phyloP scores from a whole-genome alignment of 2,888 invertebrate genomes.

The Silvanus unidentatus region DNA sequence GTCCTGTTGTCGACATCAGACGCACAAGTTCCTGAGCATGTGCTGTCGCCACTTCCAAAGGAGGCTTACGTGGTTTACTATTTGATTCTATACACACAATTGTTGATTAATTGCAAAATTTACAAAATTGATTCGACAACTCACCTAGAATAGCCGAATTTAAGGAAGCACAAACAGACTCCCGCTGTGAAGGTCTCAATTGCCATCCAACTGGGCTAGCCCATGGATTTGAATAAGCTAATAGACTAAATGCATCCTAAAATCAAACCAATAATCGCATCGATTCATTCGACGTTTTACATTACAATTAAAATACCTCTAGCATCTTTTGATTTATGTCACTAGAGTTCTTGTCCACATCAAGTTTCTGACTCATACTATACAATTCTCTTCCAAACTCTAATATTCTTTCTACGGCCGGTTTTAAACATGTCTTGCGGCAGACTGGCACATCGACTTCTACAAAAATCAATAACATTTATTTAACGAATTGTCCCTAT shows the following conservation, averaged over 20 bases:
- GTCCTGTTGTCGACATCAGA: constrained; percentile 81
- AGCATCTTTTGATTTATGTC: constrained; percentile 86
- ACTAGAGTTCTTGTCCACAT: constrained; percentile 75
- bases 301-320: constrained; percentile 57
- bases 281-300: constrained; percentile 1
- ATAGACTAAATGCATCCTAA: constrained; percentile 93
- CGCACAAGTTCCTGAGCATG: constrained; percentile 86
- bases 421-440: constrained; percentile 53
- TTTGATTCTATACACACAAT: constrained; percentile 67
- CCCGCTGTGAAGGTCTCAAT: constrained; percentile 88
- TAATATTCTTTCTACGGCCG: constrained; percentile 87
- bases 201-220: constrained; percentile 95
- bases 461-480: constrained; percentile 30
- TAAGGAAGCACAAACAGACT: constrained; percentile 90
- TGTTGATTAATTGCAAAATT: not conserved
- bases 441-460: constrained; percentile 48
- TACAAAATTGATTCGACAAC: constrained; percentile 21
- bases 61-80: constrained; percentile 84
- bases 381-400: constrained; percentile 92
- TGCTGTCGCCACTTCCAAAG: constrained; percentile 85
- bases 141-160: constrained; percentile 96
- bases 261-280: not conserved
- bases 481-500: too few species aligned
- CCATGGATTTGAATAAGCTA: constrained; percentile 98
- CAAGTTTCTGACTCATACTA: constrained; percentile 80